Conservation (phyloP, 1,140 invertebrate species). For the Wasmannia auropunctata region DNA sequence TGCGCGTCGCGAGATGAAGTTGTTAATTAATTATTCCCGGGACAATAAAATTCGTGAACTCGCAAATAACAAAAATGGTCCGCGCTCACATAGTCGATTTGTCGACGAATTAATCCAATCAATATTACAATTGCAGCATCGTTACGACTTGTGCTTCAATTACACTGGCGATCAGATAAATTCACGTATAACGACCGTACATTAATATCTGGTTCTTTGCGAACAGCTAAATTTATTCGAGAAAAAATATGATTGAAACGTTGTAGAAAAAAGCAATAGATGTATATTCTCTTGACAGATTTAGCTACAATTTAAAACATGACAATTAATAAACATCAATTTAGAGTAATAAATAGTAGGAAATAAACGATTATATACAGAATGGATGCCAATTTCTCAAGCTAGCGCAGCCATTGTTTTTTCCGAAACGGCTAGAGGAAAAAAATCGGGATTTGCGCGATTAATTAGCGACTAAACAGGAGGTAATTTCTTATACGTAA, state of each 20-base stretch:
- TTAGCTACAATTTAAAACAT: not conserved
- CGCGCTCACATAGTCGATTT: not conserved
- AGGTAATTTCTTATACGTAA: too few relatives aligned
- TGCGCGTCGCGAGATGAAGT: constrained; percentile 7
- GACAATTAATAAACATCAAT: too few relatives aligned
- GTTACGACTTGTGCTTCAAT: not conserved
- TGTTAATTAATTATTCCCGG: constrained; percentile 48
- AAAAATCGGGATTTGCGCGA: too few relatives aligned
- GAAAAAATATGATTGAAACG: not conserved
- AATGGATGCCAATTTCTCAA: too few relatives aligned
- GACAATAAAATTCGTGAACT: constrained; percentile 25
- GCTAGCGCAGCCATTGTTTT: too few relatives aligned
- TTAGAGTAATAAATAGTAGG: too few relatives aligned
- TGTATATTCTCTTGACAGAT: not conserved
- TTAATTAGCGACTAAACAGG: too few relatives aligned
- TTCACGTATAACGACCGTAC: not conserved
- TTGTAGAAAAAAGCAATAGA: not conserved
- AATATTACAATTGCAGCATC: not conserved
- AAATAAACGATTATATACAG: too few relatives aligned
- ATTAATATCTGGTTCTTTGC: not conserved
- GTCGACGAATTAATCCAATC: constrained; percentile 33
- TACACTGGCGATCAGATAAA: not conserved
- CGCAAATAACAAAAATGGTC: not conserved
- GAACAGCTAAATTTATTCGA: not conserved
- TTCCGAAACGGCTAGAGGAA: too few relatives aligned